Conservation (phyloP, 2,888 invertebrate species). For the Drosophila ezoana region DNA sequence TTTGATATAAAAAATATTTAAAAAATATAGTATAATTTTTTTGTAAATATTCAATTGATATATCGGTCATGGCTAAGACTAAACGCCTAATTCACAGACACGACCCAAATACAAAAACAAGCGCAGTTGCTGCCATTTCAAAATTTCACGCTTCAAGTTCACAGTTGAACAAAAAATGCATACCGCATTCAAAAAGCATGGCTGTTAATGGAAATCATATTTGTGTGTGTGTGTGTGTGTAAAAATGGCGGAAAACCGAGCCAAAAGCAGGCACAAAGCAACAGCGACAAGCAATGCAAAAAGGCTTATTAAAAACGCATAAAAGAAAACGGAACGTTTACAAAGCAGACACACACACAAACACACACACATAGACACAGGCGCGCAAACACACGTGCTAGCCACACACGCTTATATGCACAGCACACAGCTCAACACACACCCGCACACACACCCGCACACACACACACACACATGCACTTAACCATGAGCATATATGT, state of each 20-base stretch:
- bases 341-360: conserved; percentile 61
- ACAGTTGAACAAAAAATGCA: conserved; percentile 42
- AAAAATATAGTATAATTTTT: too few relatives aligned
- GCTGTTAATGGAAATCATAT: conserved; percentile 63
- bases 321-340: conserved; percentile 77
- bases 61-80: conserved; percentile 5
- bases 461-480: conserved; percentile 24
- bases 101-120: conserved; percentile 14
- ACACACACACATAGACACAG: conserved; percentile 25
- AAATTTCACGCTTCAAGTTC: conserved; percentile 62
- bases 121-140: too few relatives aligned
- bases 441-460: conserved; percentile 34
- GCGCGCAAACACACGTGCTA: conserved; percentile 13
- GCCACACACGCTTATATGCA: conserved; percentile 34
- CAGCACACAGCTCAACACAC: conserved; percentile 18
- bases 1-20: too few relatives aligned
- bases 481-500: conserved; percentile 12
- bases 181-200: conserved; percentile 62
- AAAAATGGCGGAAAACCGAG: conserved; percentile 27
- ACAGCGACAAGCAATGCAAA: conserved; percentile 68
- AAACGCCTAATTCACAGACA: conserved; percentile 14
- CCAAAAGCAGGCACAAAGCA: conserved; percentile 55
- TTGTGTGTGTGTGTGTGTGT: conserved; percentile 3
- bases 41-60: neutral
- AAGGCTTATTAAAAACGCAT: conserved; percentile 78